A percentile compares a stretch with the other conserved stretches of the same genome.
phyloP scores from a whole-genome alignment of 2,888 invertebrate species.

The Eucera pruinosa region DNA sequence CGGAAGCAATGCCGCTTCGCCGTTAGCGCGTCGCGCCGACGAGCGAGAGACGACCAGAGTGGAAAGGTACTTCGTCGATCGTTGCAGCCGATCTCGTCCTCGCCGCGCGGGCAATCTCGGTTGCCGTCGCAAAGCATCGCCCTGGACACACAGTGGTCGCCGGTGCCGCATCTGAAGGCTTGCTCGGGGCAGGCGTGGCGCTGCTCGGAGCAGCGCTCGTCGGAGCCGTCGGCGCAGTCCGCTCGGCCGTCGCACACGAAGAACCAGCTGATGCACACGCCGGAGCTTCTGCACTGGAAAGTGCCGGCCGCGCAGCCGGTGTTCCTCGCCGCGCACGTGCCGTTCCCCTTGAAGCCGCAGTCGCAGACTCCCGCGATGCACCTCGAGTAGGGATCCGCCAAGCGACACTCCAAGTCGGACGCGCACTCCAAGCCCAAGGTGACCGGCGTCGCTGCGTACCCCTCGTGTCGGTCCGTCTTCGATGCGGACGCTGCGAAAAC shows the following conservation, averaged over 20 bases:
- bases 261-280: conserved; percentile 96
- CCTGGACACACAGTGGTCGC: conserved; percentile 90
- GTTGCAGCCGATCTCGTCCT: conserved; percentile 90
- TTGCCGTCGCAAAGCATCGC: conserved; percentile 93
- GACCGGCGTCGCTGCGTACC: conserved; percentile 84
- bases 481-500: conserved; percentile 64
- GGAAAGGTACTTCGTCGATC: conserved; percentile 86
- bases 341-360: conserved; percentile 87
- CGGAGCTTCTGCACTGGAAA: conserved; percentile 94
- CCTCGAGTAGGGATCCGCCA: conserved; percentile 91
- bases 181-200: conserved; percentile 88
- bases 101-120: conserved; percentile 91
- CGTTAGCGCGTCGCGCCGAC: too few species aligned
- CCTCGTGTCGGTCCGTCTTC: conserved; percentile 81
- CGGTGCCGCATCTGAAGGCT: conserved; percentile 89
- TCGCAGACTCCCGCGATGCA: conserved; percentile 92
- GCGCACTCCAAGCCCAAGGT: conserved; percentile 92
- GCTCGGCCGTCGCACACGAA: conserved; percentile 95
- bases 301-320: conserved; percentile 94
- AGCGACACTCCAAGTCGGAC: conserved; percentile 91
- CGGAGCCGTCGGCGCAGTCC: conserved; percentile 94
- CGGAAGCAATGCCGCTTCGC: too few species aligned
- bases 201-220: conserved; percentile 90
- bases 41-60: too few species aligned
- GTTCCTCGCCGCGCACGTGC: conserved; percentile 89